A percentile compares a stretch with the other conserved stretches of the same genome.
Conservation (phyloP, 2,888 invertebrate species). For the Sipha maydis region DNA sequence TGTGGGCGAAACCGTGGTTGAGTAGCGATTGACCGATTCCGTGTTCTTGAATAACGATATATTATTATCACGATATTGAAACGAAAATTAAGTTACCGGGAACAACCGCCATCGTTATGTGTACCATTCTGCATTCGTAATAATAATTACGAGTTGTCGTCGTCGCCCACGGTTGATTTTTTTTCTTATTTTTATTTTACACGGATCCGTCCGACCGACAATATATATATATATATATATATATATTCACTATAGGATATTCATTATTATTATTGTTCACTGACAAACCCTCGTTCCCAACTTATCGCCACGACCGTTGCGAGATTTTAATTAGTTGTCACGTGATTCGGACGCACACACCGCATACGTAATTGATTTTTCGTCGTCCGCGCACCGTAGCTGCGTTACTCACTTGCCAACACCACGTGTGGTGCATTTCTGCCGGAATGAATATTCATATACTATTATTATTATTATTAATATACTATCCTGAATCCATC, state of each 20-base stretch:
- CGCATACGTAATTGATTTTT: neutral
- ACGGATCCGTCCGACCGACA: neutral
- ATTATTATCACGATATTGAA: neutral
- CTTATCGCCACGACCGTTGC: neutral
- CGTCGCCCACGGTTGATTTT: conserved; percentile 6
- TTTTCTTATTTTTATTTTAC: neutral
- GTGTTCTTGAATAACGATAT: neutral
- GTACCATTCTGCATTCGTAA: neutral
- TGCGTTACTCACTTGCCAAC: neutral
- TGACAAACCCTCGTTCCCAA: neutral
- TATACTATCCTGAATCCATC: neutral
- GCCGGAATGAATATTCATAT: neutral
- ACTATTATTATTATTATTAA: neutral
- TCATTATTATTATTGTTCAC: neutral
- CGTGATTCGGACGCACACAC: neutral
- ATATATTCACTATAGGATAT: neutral
- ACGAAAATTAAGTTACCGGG: neutral
- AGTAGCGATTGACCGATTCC: neutral
- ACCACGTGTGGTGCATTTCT: neutral
- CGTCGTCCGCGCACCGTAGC: too few relatives aligned
- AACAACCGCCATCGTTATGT: neutral
- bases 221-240: too few relatives aligned
- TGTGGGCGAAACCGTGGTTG: neutral
- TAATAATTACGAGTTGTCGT: neutral
- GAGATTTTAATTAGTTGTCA: conserved; percentile 3